Evolutionary conservation across 2,888 invertebrate species (phyloP).

Genomic region (Cephus runcator): DNA sequence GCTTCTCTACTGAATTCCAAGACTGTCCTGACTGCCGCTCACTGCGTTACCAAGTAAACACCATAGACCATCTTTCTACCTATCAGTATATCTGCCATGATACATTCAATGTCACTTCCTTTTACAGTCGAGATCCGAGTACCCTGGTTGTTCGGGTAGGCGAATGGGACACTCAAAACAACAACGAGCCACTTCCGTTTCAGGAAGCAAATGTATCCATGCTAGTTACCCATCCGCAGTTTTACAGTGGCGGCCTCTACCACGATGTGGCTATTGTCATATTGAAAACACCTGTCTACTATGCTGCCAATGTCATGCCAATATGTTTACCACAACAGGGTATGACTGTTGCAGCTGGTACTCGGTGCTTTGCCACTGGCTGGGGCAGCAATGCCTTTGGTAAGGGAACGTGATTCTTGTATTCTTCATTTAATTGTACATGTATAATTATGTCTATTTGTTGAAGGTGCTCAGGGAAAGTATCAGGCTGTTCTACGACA

Average conservation of each 20-base stretch:
- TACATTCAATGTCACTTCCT: neutral
- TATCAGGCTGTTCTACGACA: conserved; percentile 75
- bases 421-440: neutral
- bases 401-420: conserved; percentile 48
- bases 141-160: conserved; percentile 74
- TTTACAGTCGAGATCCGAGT: conserved; percentile 40
- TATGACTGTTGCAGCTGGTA: conserved; percentile 63
- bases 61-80: neutral
- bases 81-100: neutral
- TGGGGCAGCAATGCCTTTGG: conserved; percentile 81
- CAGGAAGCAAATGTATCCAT: conserved; percentile 74
- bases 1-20: conserved; percentile 81
- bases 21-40: conserved; percentile 84
- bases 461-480: conserved; percentile 61
- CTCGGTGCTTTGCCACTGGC: conserved; percentile 76
- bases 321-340: conserved; percentile 73
- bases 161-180: conserved; percentile 82
- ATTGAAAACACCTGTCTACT: conserved; percentile 71
- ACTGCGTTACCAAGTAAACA: conserved; percentile 70
- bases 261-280: conserved; percentile 82
- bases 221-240: conserved; percentile 73
- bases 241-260: conserved; percentile 74
- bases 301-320: conserved; percentile 75
- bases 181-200: conserved; percentile 74
- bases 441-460: neutral